These are phyloP conservation scores for Fregata magnificens DNA, from an alignment of 2,113 vertebrate genomes.

Conservation along the genomic window DNA sequence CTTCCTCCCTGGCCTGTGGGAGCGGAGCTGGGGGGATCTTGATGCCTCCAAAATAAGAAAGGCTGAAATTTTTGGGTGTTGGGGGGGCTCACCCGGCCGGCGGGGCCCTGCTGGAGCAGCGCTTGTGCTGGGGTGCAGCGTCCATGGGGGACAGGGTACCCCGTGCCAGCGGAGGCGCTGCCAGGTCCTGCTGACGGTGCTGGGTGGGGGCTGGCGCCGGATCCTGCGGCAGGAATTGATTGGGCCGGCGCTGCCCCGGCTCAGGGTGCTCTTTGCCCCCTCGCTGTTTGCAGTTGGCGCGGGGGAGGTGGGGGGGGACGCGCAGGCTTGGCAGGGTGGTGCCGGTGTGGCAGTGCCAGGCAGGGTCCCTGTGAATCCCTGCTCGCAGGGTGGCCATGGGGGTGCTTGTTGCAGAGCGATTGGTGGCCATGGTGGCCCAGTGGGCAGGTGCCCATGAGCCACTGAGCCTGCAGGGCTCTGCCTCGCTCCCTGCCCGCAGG, in stretches of 20 bases:
- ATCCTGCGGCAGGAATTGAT: background rate
- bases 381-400: accelerated
- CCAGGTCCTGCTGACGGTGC: background rate
- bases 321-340: accelerated
- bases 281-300: accelerated
- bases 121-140: background rate
- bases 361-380: background rate
- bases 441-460: background rate
- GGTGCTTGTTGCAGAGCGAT: accelerated
- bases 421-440: background rate
- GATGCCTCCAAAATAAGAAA: background rate
- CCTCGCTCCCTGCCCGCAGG: accelerated
- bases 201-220: background rate
- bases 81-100: accelerated
- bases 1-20: background rate
- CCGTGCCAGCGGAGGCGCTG: background rate
- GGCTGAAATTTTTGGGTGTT: background rate
- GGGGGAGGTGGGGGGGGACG: accelerated
- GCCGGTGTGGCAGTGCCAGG: background rate
- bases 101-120: accelerated
- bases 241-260: accelerated
- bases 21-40: background rate
- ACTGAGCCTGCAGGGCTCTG: background rate
- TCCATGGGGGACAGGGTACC: background rate
- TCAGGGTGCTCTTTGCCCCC: background rate